Evolutionary conservation across 2,888 invertebrate genomes (phyloP).

Genomic region (Rhyacophila evoluta): DNA sequence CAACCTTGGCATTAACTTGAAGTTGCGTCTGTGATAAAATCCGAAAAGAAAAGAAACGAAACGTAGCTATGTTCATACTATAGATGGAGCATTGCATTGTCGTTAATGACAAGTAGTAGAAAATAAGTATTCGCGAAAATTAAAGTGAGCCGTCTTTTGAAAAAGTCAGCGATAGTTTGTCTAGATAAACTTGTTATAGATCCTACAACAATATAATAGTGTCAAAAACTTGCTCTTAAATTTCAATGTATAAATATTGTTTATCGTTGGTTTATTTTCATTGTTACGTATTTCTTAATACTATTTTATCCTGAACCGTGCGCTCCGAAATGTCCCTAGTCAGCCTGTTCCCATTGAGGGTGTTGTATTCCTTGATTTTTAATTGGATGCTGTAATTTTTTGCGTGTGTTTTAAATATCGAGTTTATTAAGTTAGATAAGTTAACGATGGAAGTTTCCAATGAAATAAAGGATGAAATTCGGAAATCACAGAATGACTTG

Average conservation of each 20-base stretch:
- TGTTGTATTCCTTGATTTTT: constrained; percentile 13
- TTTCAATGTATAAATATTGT: constrained; percentile 15
- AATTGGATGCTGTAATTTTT: constrained; percentile 25
- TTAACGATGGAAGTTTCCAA: constrained; percentile 72
- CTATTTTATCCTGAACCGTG: constrained; percentile 37
- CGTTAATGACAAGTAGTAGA: constrained; percentile 38
- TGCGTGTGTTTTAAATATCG: constrained; percentile 16
- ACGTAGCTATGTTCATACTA: constrained; percentile 41
- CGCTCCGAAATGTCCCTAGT: constrained; percentile 36
- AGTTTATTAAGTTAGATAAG: constrained; percentile 3
- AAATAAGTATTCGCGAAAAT: not conserved
- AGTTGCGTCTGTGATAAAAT: not conserved
- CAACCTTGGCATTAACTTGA: not conserved
- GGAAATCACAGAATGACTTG: constrained; percentile 71
- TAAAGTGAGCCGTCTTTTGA: not conserved
- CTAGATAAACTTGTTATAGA: not conserved
- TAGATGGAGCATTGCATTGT: constrained; percentile 39
- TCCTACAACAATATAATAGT: not conserved
- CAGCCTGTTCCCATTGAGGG: constrained; percentile 14
- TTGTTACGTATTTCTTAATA: constrained; percentile 48
- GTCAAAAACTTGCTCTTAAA: not conserved
- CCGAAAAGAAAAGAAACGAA: not conserved
- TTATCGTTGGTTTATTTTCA: constrained; percentile 40
- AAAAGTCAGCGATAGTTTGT: not conserved
- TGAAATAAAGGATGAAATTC: constrained; percentile 73